A percentile compares a stretch with the other conserved stretches of the same genome.
These are phyloP conservation scores for Leptoteleia sp. DNA, from an alignment of 1,140 invertebrate species.

Conservation along the genomic window DNA sequence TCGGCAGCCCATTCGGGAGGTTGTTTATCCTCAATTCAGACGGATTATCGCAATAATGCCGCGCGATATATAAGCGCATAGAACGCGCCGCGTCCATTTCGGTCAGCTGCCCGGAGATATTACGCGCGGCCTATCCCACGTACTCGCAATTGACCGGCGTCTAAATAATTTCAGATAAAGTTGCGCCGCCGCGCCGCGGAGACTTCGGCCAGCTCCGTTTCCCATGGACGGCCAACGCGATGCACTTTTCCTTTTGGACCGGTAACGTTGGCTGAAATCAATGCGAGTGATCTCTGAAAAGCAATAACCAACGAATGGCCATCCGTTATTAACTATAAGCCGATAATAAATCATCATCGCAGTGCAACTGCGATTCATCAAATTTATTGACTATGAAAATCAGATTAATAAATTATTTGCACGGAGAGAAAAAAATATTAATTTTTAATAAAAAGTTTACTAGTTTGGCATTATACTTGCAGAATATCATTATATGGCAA, in stretches of 20 bases:
- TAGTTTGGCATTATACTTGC: too few relatives aligned
- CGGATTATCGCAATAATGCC: constrained; percentile 50
- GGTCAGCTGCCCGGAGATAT: constrained; percentile 20
- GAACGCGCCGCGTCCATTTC: constrained; percentile 16
- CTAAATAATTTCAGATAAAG: constrained; percentile 31
- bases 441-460: too few relatives aligned
- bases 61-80: constrained; percentile 21
- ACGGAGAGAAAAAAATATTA: too few relatives aligned
- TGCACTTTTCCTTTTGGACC: constrained; percentile 20
- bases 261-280: constrained; percentile 22
- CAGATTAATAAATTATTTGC: too few relatives aligned
- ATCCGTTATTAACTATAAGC: too few relatives aligned
- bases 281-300: constrained; percentile 9
- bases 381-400: too few relatives aligned
- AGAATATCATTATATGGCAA: too few relatives aligned
- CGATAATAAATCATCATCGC: too few relatives aligned
- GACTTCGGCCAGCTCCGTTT: constrained; percentile 9
- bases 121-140: constrained; percentile 13
- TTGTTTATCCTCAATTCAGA: constrained; percentile 55
- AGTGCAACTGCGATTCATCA: too few relatives aligned
- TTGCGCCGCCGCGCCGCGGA: too few relatives aligned
- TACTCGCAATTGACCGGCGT: constrained; percentile 28
- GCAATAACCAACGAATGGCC: constrained; percentile 7
- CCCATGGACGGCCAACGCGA: constrained; percentile 11
- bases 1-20: constrained; percentile 18